These are phyloP conservation scores for Poicephalus gulielmi DNA, from an alignment of 2,113 vertebrate species.

Conservation along the genomic window DNA sequence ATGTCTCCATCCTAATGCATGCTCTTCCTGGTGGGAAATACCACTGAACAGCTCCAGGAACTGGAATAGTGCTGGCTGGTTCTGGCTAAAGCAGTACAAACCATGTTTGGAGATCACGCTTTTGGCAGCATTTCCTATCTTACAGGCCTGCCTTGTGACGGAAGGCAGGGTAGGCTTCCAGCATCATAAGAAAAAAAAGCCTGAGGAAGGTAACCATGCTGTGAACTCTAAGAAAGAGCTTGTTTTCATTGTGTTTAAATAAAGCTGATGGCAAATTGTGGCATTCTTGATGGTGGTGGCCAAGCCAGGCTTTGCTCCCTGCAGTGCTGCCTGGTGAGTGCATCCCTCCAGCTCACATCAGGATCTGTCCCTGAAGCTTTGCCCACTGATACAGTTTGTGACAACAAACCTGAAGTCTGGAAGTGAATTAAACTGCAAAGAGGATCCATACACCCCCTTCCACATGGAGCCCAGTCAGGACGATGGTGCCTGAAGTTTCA, in stretches of 20 bases:
- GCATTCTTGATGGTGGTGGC: neutral
- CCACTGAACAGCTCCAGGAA: neutral
- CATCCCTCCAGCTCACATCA: neutral
- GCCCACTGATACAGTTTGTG: neutral
- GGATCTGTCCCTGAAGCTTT: neutral
- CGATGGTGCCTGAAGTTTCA: neutral
- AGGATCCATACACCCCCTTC: neutral
- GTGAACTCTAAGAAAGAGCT: neutral
- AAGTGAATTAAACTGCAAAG: accelerated
- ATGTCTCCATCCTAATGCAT: accelerated
- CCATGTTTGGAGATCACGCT: neutral
- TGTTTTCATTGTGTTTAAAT: neutral
- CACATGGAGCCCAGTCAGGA: accelerated
- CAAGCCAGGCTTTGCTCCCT: neutral
- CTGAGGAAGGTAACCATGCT: neutral
- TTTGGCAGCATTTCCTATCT: neutral
- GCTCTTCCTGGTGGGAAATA: neutral
- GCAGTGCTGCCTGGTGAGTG: neutral
- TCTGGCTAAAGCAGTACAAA: neutral
- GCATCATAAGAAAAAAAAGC: neutral
- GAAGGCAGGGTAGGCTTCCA: neutral
- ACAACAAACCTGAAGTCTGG: neutral
- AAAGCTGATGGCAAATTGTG: neutral
- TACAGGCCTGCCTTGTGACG: neutral
- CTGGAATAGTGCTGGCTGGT: neutral